Evolutionary conservation across 2,888 invertebrate genomes (phyloP).

Genomic region (Mesopsocus fuscifrons): DNA sequence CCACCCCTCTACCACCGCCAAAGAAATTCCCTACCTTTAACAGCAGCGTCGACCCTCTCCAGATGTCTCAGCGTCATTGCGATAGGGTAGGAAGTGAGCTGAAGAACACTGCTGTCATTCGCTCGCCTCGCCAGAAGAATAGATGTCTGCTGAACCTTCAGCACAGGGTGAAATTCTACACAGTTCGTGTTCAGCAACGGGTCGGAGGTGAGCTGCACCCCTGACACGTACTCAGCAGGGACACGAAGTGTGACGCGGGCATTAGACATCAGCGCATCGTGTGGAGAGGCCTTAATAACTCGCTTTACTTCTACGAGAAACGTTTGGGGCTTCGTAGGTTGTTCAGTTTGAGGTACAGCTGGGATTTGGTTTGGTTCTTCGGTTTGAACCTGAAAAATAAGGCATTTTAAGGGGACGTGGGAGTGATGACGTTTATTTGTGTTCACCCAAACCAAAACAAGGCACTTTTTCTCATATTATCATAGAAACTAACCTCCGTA

Average conservation of each 20-base stretch:
- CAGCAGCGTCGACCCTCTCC: constrained; percentile 33
- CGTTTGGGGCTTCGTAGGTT: too few species aligned
- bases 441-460: too few species aligned
- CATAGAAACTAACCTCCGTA: too few species aligned
- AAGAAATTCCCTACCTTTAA: constrained; percentile 36
- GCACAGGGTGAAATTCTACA: constrained; percentile 5
- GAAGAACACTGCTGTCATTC: background rate
- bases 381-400: too few species aligned
- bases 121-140: constrained; percentile 2
- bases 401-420: too few species aligned
- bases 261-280: too few species aligned
- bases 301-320: constrained; percentile 5
- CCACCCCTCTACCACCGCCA: too few species aligned
- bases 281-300: background rate
- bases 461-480: too few species aligned
- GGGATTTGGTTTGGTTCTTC: too few species aligned
- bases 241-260: background rate
- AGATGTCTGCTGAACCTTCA: background rate
- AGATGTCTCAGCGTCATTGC: constrained; percentile 33
- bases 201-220: constrained; percentile 5
- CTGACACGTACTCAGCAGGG: constrained; percentile 3
- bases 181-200: constrained; percentile 5
- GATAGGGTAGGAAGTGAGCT: constrained; percentile 29
- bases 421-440: too few species aligned
- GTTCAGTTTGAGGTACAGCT: too few species aligned